Evolutionary conservation across 1,140 invertebrate genomes (phyloP), one percentile per base, ranked within the genome.

Genomic region (Oscheius sp.): DNA sequence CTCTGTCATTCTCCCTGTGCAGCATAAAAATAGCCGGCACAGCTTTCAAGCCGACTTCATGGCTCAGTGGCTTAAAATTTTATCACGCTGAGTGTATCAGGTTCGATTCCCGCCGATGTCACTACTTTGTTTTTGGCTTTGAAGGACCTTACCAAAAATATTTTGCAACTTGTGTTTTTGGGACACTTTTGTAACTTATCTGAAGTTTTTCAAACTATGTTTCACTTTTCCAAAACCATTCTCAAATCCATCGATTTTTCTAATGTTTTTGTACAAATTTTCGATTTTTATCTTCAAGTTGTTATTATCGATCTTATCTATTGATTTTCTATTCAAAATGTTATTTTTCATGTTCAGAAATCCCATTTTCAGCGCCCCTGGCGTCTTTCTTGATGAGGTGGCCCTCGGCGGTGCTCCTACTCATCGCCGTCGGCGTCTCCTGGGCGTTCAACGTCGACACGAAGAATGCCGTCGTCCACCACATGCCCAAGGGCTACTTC

Each of bases 381-480:
- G 49, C 28, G 15, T 26, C 23, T 23, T 20, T 55, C 15, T 26
- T 15, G 49, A 26, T 55, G 15, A 15, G 23, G 49, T 23, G 7
- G 49, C 7, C 49, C 49, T 55, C 15, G 49, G 49, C 7, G 15
- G 7, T 55, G 15, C 23, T 55, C 4, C 7, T 42, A 7, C 7
- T 55, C 49, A 13, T 15, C 49, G 15, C 15, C 23, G 15, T 55
- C 7, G 7, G 15, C 49, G 23, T 15, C 49, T 7, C 23, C 4
- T 15, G 4, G 23, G 26, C 72, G 3, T 74, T 74, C 65, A 74
- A 74, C 28, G 55, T 74, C 65, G 72, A 74, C 65, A 74, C 72
- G 20, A 74, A 74, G 49, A 74, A 74, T 61, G 72, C 52, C 1
- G 64, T 74, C 7, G 20, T 74, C 0, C 72, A 74, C 34, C 31